phyloP scores from a whole-genome alignment of 1,140 invertebrate species.

The Eriosoma lanigerum region DNA sequence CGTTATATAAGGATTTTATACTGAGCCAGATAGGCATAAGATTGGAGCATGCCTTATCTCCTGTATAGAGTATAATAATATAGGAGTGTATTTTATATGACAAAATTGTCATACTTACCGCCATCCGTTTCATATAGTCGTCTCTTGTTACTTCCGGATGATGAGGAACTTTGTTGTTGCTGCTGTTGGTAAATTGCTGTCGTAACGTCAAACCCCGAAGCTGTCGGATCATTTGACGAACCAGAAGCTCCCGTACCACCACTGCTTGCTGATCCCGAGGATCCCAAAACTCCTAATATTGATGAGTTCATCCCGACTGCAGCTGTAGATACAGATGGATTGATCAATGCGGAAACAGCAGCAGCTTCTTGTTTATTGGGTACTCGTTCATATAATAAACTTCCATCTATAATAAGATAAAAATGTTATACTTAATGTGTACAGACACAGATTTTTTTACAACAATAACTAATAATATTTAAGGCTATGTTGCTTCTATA shows the following conservation, averaged over 20 bases:
- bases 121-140: not conserved
- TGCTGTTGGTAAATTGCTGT: slow-evolving; percentile 2
- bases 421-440: too few relatives aligned
- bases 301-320: slow-evolving; percentile 58
- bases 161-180: not conserved
- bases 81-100: too few relatives aligned
- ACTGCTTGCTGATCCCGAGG: not conserved
- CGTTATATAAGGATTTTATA: too few relatives aligned
- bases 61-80: too few relatives aligned
- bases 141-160: not conserved
- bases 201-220: not conserved
- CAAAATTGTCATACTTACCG: not conserved
- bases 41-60: too few relatives aligned
- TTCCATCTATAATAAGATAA: slow-evolving; percentile 68
- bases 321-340: slow-evolving; percentile 57
- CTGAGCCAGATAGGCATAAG: too few relatives aligned
- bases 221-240: not conserved
- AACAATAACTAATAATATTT: too few relatives aligned
- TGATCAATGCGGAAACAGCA: slow-evolving; percentile 65
- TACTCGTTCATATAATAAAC: slow-evolving; percentile 79
- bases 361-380: slow-evolving; percentile 67
- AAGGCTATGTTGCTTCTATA: too few relatives aligned
- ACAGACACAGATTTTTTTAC: too few relatives aligned
- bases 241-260: not conserved
- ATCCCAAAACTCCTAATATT: slow-evolving; percentile 55